Percentiles rank a stretch among this genome's conserved stretches.
Evolutionary conservation across 1,140 invertebrate species (phyloP).

Genomic region (Drosophila baimaii): DNA sequence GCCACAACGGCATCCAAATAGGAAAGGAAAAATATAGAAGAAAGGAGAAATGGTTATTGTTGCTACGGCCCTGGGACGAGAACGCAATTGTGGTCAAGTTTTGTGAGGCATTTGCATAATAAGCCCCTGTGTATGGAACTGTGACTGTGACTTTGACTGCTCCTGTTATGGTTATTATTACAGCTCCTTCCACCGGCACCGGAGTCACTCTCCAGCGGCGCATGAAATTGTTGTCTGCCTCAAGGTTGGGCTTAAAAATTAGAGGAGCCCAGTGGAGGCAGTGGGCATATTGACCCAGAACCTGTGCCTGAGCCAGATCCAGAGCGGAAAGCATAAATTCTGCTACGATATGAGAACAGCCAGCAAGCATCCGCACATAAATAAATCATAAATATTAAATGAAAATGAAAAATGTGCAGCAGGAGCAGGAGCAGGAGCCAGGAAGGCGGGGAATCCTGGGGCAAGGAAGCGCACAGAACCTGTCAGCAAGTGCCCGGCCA

Average conservation of each 20-base stretch:
- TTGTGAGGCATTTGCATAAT: conserved; percentile 72
- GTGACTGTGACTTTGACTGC: conserved; percentile 47
- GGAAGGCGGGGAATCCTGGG: conserved; percentile 3
- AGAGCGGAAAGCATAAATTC: conserved; percentile 81
- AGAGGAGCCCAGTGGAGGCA: conserved; percentile 16
- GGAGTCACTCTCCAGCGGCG: conserved; percentile 57
- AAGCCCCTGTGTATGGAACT: conserved; percentile 68
- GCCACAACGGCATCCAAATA: background rate
- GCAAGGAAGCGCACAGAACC: conserved; percentile 74
- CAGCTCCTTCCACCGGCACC: conserved; percentile 5
- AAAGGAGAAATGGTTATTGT: conserved; percentile 59
- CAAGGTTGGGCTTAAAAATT: conserved; percentile 65
- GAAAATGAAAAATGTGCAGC: conserved; percentile 78
- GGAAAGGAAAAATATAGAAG: background rate
- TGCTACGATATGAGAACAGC: conserved; percentile 77
- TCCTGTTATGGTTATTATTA: conserved; percentile 45
- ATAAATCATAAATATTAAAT: conserved; percentile 83
- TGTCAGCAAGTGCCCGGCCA: conserved; percentile 62
- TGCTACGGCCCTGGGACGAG: conserved; percentile 35
- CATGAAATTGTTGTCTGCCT: conserved; percentile 77
- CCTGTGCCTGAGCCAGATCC: conserved; percentile 24
- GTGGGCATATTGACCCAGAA: conserved; percentile 21
- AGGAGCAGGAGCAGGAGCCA: conserved; percentile 16
- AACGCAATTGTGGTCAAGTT: conserved; percentile 64
- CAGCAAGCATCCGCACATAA: conserved; percentile 80